A percentile compares a stretch with the other conserved stretches of the same genome.
Evolutionary conservation across 2,797 vertebrate genomes (phyloP).

Genomic region (Sebastes hubbsi): DNA sequence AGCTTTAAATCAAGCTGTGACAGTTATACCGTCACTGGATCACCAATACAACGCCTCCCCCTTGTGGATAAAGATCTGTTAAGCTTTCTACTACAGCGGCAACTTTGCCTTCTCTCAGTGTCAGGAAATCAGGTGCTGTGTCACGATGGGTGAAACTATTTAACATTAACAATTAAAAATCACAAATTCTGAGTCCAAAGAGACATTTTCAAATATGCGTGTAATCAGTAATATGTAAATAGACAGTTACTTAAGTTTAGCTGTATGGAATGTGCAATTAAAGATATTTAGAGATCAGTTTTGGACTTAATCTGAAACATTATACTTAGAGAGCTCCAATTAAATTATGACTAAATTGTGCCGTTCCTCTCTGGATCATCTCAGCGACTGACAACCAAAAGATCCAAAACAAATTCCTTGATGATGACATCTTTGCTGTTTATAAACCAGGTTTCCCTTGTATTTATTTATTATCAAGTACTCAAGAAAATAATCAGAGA

Average conservation of each 20-base stretch:
- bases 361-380: neutral
- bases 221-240: too few species aligned
- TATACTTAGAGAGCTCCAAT: neutral
- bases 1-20: too few species aligned
- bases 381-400: neutral
- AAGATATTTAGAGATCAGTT: neutral
- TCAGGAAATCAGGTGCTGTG: neutral
- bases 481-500: neutral
- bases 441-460: neutral
- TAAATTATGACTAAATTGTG: neutral
- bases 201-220: neutral
- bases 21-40: too few species aligned
- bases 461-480: neutral
- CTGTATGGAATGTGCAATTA: neutral
- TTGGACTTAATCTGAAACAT: neutral
- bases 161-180: neutral
- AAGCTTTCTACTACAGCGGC: neutral
- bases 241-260: neutral
- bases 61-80: constrained; percentile 3
- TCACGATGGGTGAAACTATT: neutral
- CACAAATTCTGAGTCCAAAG: neutral
- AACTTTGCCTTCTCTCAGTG: too few species aligned
- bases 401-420: neutral
- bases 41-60: neutral
- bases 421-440: neutral